Percentiles rank a stretch among this genome's conserved stretches.
phyloP scores from a whole-genome alignment of 2,113 vertebrate genomes.

The Hydrolagus affinis region DNA sequence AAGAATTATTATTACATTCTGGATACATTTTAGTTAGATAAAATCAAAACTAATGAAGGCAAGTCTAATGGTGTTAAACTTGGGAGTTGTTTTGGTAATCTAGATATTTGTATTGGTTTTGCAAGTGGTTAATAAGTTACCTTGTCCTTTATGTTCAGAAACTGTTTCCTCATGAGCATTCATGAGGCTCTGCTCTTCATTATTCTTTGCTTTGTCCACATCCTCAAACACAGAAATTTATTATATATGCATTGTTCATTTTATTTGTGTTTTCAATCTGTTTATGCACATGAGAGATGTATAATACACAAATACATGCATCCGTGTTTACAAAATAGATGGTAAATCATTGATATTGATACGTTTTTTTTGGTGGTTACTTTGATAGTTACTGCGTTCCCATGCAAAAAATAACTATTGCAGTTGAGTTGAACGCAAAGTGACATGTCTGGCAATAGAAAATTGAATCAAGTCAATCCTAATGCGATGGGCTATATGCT shows the following conservation, averaged over 20 bases:
- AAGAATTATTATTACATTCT: too few relatives aligned
- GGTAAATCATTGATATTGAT: too few relatives aligned
- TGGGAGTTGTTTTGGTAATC: background rate
- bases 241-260: background rate
- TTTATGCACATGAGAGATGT: background rate
- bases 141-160: constrained; percentile 59
- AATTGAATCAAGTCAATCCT: too few relatives aligned
- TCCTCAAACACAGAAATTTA: constrained; percentile 39
- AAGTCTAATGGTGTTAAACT: background rate
- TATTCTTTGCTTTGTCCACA: constrained; percentile 43
- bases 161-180: constrained; percentile 63
- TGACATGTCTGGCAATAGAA: too few relatives aligned
- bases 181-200: constrained; percentile 41
- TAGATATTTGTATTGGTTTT: background rate
- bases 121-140: constrained; percentile 37
- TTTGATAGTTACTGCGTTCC: too few relatives aligned
- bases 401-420: too few relatives aligned
- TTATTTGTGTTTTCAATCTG: background rate
- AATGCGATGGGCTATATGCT: too few relatives aligned
- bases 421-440: too few relatives aligned
- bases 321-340: background rate
- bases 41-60: background rate
- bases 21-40: too few relatives aligned
- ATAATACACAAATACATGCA: background rate
- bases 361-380: background rate